Base-by-base conservation (phyloP, 2,113 vertebrate genomes). In the Struthio camelus region DNA sequence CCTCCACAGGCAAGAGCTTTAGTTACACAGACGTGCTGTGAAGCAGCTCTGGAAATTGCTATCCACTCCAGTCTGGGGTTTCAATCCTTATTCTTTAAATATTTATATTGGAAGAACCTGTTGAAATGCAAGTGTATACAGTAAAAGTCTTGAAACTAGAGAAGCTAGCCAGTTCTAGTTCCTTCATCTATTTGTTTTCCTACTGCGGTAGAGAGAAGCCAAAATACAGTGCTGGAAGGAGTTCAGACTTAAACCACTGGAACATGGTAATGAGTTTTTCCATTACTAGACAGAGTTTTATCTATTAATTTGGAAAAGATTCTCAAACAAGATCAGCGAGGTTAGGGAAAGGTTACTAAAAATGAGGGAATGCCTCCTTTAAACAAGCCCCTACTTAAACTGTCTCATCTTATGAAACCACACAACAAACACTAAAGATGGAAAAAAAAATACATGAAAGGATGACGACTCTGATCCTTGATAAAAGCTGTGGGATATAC, bases 21-120 rank as follows among this genome's bases (percentile, higher is more conserved):
- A 85, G 50, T 70, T 30, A 46, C 73, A 89, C 78, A 97, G 81
- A 42, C 11, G 0, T 32, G 28, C 71, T 75, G 66, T 67, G 59
- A 62, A 94, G 64, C 14, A 3, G 22, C 77, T 81, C 69, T 93
- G 84, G 69, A 94, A 97, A 89, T 36, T 80, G 30, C 40, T 69
- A 48, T 78, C 38, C 59, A 6, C 58, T 93, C 23, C 56, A 48
- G 32, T 7, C n/a, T 90, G 86, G 78, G 50, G 6, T 71, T 96
- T 90, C 79, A 2, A 1, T 42, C 59, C 38, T 83, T 91, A 78
- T 67, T n/a, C 67, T 75, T 87, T 71, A 95, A 97, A 97, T 97
- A 95, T 97, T 98, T 97, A 92, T 67, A 22, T 80, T 95, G 76
- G 72, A 90, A 40, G 23, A 83, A 62, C 18, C 76, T 85, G 48